Conservation (phyloP, 2,113 vertebrate genomes). For the Penelope pileata region DNA sequence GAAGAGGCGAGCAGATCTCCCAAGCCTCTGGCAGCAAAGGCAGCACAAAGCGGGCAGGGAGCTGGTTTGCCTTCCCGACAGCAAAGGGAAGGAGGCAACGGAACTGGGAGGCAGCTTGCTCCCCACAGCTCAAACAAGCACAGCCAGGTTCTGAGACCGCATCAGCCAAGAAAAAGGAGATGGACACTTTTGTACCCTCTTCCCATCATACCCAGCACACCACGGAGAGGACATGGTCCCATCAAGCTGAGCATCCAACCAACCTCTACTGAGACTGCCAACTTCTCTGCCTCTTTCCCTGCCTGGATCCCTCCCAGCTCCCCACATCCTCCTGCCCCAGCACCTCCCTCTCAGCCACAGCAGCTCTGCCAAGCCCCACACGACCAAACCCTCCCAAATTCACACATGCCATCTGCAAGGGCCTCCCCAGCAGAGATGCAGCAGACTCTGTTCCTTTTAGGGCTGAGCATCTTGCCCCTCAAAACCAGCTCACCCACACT, state of each 20-base stretch:
- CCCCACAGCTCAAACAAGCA: background rate
- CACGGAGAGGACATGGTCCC: rapidly evolving
- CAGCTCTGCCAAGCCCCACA: background rate
- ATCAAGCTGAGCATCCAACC: background rate
- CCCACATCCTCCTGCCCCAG: background rate
- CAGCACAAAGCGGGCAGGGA: background rate
- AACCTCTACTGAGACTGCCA: background rate
- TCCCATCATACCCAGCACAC: background rate
- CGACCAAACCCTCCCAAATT: background rate
- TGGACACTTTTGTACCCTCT: background rate
- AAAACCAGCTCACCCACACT: background rate
- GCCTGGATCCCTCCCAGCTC: rapidly evolving
- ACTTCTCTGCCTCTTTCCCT: background rate
- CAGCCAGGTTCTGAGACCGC: background rate
- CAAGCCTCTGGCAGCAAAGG: no score
- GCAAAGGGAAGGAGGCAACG: no score
- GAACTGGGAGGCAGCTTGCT: background rate
- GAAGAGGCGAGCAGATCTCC: background rate
- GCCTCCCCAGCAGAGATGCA: background rate
- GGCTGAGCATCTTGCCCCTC: background rate
- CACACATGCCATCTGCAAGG: rapidly evolving
- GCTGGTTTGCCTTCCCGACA: no score
- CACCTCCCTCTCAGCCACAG: background rate
- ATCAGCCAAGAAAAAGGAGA: background rate
- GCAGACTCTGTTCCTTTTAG: background rate